Conservation (phyloP, 2,113 vertebrate species). For the Mohoua ochrocephala region DNA sequence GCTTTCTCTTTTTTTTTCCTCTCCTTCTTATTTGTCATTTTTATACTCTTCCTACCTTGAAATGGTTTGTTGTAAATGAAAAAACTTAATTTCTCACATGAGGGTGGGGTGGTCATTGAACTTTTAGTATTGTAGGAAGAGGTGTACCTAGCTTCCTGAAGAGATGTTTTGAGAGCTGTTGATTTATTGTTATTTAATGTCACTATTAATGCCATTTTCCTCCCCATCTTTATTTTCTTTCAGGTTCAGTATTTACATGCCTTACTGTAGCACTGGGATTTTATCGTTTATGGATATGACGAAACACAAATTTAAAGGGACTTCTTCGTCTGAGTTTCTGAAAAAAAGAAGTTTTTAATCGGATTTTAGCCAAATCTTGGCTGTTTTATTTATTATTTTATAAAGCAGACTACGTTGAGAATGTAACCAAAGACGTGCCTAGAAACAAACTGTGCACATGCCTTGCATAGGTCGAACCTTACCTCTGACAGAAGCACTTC, state of each 20-base stretch:
- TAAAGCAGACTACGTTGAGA: slow-evolving; percentile 18
- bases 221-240: not conserved
- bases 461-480: not conserved
- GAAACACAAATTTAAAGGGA: slow-evolving; percentile 32
- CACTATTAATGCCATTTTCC: not conserved
- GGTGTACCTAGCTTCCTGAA: not conserved
- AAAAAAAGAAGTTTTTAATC: not conserved
- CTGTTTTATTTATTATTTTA: slow-evolving; percentile 46
- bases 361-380: not conserved
- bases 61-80: not conserved
- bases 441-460: not conserved
- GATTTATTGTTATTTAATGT: not conserved
- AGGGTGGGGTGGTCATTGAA: not conserved
- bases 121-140: not conserved
- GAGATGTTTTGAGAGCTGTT: not conserved
- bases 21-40: not conserved
- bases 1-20: not conserved
- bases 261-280: slow-evolving; percentile 82
- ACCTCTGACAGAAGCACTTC: not conserved
- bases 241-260: slow-evolving; percentile 82
- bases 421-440: slow-evolving; percentile 41
- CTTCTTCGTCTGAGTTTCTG: slow-evolving; percentile 7
- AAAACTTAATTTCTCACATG: not conserved
- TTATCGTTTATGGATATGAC: slow-evolving; percentile 79
- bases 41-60: not conserved